Evolutionary conservation across 1,140 invertebrate species (phyloP).

Genomic region (Cherax quadricarinatus): DNA sequence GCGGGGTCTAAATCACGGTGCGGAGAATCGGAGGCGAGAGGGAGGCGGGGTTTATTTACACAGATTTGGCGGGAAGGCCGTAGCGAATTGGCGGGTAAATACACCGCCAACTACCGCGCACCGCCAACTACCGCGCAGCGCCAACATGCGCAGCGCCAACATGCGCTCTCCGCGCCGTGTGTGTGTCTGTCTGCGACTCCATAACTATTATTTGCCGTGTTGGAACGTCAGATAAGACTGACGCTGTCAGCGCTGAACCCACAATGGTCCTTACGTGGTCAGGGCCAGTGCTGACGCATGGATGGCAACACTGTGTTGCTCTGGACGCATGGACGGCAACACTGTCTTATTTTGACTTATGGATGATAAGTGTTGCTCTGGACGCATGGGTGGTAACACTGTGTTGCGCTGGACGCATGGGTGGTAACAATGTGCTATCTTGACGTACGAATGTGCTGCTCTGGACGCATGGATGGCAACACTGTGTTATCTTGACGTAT

Average conservation of each 20-base stretch:
- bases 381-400: no score
- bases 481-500: no score
- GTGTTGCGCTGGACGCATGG: no score
- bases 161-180: conserved; percentile 1
- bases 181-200: conserved; percentile 39
- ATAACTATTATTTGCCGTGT: conserved; percentile 49
- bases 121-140: conserved; percentile 50
- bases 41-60: conserved; percentile 47
- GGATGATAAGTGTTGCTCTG: no score
- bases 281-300: not conserved
- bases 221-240: conserved; percentile 46
- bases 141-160: not conserved
- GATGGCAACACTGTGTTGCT: not conserved
- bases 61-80: conserved; percentile 42
- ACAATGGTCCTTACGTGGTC: not conserved
- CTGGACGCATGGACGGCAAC: not conserved
- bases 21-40: not conserved
- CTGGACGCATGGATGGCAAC: no score
- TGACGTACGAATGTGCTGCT: no score
- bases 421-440: no score
- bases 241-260: conserved; percentile 12
- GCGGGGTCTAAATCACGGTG: not conserved
- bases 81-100: conserved; percentile 52
- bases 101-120: conserved; percentile 26
- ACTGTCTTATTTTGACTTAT: no score